phyloP scores from a whole-genome alignment of 2,888 invertebrate species.

The Erebia aethiops region DNA sequence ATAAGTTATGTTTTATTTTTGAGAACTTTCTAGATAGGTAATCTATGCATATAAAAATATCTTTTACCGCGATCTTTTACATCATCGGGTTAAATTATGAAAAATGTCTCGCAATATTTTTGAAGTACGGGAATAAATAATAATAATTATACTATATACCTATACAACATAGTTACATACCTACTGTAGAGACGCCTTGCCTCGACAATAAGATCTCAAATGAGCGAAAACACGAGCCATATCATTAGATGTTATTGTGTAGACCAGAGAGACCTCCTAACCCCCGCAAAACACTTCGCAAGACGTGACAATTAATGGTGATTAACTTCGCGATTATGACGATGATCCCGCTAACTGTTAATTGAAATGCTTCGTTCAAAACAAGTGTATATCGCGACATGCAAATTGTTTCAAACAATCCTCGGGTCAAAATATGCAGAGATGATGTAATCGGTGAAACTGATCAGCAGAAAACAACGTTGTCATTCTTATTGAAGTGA shows the following conservation, averaged over 20 bases:
- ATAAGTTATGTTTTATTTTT: too few species aligned
- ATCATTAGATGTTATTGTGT: conserved; percentile 2
- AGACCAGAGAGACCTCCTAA: conserved; percentile 5
- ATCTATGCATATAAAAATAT: background rate
- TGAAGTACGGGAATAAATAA: background rate
- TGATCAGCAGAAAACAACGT: background rate
- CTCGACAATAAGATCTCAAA: conserved; percentile 7
- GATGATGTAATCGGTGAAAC: conserved; percentile 15
- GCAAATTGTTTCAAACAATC: conserved; percentile 10
- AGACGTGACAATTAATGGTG: conserved; percentile 38
- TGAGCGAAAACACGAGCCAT: conserved; percentile 4
- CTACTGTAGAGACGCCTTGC: background rate
- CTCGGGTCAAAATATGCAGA: conserved; percentile 11
- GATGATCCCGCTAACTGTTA: conserved; percentile 52
- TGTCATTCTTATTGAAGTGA: too few species aligned
- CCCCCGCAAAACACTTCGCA: conserved; percentile 24
- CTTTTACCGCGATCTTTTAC: background rate
- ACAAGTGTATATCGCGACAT: conserved; percentile 12
- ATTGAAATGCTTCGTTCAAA: conserved; percentile 56
- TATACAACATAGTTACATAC: background rate
- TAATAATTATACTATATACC: too few species aligned
- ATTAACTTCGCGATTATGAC: conserved; percentile 57
- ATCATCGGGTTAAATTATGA: background rate
- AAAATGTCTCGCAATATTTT: background rate
- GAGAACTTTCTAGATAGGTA: background rate